Conservation (phyloP, 2,888 invertebrate genomes). For the Eristalinus sepulchralis region DNA sequence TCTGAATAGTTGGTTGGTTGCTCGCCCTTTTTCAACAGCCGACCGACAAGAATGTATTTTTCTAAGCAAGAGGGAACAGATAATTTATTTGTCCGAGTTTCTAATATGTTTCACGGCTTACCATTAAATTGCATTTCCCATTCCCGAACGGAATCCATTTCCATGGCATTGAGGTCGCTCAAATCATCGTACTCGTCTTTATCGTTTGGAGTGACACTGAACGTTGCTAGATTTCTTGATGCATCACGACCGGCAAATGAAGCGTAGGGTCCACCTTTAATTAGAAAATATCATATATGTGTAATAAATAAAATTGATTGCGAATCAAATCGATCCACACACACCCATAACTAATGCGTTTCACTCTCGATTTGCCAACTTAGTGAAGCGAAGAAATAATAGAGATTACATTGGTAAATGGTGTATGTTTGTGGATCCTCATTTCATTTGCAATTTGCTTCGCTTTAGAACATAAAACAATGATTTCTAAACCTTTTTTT, state of each 20-base stretch:
- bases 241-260: constrained; percentile 98
- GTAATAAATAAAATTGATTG: background rate
- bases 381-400: constrained; percentile 45
- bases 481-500: no score
- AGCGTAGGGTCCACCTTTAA: constrained; percentile 94
- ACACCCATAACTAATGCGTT: constrained; percentile 10
- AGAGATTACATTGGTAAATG: background rate
- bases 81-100: background rate
- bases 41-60: constrained; percentile 95
- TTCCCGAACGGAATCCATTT: constrained; percentile 97
- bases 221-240: constrained; percentile 96
- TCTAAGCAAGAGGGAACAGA: constrained; percentile 82
- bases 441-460: no score
- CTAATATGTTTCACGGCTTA: constrained; percentile 75
- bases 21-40: constrained; percentile 94
- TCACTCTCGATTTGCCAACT: constrained; percentile 13
- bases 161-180: constrained; percentile 93
- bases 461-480: no score
- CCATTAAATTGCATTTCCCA: constrained; percentile 99
- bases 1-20: constrained; percentile 94
- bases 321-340: background rate
- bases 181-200: constrained; percentile 96
- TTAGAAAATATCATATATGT: constrained; percentile 31
- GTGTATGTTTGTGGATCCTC: no score
- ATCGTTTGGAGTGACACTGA: constrained; percentile 90